phyloP scores from a whole-genome alignment of 2,797 vertebrate genomes.

The Myotis daubentonii region DNA sequence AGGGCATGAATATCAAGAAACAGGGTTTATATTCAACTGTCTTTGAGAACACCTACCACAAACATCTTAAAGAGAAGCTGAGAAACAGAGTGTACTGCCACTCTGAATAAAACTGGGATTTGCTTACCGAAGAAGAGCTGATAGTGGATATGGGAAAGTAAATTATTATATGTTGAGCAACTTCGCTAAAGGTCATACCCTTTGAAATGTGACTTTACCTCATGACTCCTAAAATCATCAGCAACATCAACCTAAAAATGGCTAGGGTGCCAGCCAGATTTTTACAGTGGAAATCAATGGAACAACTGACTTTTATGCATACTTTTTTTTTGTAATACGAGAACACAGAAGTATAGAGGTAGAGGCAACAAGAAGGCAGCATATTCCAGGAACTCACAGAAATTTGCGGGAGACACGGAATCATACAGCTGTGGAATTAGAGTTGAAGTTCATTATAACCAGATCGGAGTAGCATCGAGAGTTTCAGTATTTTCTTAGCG shows the following conservation, averaged over 20 bases:
- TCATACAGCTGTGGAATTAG: neutral
- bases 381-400: neutral
- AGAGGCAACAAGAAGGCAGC: neutral
- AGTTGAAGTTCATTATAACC: neutral
- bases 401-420: neutral
- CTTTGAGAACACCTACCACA: neutral
- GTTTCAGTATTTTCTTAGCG: neutral
- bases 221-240: neutral
- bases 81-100: neutral
- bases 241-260: neutral
- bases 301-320: neutral
- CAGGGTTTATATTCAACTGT: neutral
- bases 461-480: neutral
- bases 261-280: neutral
- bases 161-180: neutral
- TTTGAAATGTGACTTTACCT: neutral
- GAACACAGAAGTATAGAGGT: rapidly evolving
- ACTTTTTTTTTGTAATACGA: neutral
- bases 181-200: neutral
- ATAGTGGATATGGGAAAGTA: neutral
- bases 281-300: neutral
- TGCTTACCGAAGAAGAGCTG: neutral
- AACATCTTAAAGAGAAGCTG: neutral
- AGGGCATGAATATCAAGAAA: neutral
- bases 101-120: neutral